Evolutionary conservation across 2,113 vertebrate species (phyloP), one percentile per base, ranked within the genome.

Genomic region (Nothobranchius kuhntae): DNA sequence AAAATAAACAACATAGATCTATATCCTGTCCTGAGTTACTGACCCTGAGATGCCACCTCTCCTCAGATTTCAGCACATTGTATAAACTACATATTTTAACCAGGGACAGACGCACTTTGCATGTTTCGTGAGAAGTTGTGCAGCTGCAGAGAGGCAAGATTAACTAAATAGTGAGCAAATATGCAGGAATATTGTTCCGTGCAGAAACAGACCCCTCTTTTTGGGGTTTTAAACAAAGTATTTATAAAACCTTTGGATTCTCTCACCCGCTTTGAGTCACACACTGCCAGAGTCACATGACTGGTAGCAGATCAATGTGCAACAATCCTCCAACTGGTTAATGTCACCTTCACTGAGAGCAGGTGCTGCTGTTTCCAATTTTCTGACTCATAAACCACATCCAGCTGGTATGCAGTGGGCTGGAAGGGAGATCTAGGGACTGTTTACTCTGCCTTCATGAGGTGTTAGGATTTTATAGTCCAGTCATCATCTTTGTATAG

Each of bases 221-320:
- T 30, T 30, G 30, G 30, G 30, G 2, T 30, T 30, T 30, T 30
- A 30, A 30, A 30, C 30, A 4, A 30, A 30, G 30, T 30, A 4
- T 3, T 30, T 30, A 3, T 30, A 30, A 30, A 30, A 30, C 30
- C 30, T 30, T 30, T 40, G 6, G 9, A 3, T 89, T 59, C 94
- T 94, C 0, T 91, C 30, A 30, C 30, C 82, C 95, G 94, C 86
- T 94, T 30, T 51, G 10, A 21, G 38, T 62, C 60, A 36, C 60
- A 17, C 46, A 17, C n/a, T 14, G 21, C 21, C 21, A 21, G 21
- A 21, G 60, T 65, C 53, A 77, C 21, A 35, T 38, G 50, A 56
- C 59, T 17, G 61, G 53, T 5, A 56, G 61, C 53, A 64, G 56
- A 74, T 68, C 52, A 69, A 38, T 21, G 68, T 36, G 46, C 26